These are phyloP conservation scores for Cosmia pyralina DNA, from an alignment of 2,888 invertebrate genomes.

Conservation along the genomic window DNA sequence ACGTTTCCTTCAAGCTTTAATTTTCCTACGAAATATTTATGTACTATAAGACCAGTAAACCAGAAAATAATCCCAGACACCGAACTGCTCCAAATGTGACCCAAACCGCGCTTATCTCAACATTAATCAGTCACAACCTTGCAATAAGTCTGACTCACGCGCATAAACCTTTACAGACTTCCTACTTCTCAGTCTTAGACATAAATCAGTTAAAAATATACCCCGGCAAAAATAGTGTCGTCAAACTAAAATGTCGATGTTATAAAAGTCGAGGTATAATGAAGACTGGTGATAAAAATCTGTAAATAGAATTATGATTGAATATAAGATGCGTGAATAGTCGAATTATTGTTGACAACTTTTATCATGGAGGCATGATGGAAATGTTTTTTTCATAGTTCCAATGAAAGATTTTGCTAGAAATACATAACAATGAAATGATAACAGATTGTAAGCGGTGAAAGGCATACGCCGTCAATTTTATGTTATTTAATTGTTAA, in stretches of 20 bases:
- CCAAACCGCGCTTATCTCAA: conserved; percentile 42
- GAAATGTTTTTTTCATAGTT: neutral
- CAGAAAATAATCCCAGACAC: conserved; percentile 20
- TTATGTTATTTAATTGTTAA: too few species aligned
- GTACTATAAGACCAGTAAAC: conserved; percentile 15
- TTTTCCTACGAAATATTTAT: conserved; percentile 10
- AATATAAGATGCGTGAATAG: conserved; percentile 1
- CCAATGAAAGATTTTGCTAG: neutral
- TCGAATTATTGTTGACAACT: neutral
- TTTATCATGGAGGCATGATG: neutral
- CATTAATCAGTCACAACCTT: conserved; percentile 53
- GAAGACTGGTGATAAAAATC: neutral
- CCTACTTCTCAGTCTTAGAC: conserved; percentile 40
- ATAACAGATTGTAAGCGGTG: neutral
- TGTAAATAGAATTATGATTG: conserved; percentile 8
- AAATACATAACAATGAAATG: neutral
- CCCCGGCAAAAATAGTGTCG: conserved; percentile 21
- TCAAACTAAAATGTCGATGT: conserved; percentile 6
- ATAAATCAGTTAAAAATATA: conserved; percentile 27
- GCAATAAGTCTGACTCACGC: conserved; percentile 45
- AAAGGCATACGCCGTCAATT: too few species aligned
- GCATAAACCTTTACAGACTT: conserved; percentile 46
- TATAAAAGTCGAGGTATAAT: neutral
- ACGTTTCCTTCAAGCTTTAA: too few species aligned
- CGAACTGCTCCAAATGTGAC: conserved; percentile 20